Evolutionary conservation across 2,888 invertebrate genomes (phyloP).

Genomic region (Luperina testacea): DNA sequence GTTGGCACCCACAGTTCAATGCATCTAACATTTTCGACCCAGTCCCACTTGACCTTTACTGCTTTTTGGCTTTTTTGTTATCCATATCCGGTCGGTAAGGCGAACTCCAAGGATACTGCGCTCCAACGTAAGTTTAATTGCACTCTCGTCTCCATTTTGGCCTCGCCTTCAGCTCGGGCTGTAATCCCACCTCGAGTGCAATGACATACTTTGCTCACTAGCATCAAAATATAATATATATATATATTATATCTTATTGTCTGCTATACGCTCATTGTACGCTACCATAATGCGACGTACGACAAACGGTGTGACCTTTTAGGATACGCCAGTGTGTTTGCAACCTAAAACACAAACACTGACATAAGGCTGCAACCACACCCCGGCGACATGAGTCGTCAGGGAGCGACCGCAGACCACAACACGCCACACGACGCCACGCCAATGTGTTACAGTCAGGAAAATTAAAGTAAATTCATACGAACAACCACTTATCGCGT

Average conservation of each 20-base stretch:
- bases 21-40: neutral
- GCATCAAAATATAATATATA: neutral
- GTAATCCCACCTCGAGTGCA: neutral
- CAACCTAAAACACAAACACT: slow-evolving; percentile 22
- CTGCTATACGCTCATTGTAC: neutral
- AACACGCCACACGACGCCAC: slow-evolving; percentile 17
- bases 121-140: neutral
- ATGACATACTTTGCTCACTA: neutral
- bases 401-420: slow-evolving; percentile 48
- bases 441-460: slow-evolving; percentile 8
- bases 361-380: slow-evolving; percentile 50
- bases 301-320: neutral
- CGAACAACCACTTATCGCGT: neutral
- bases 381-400: slow-evolving; percentile 36
- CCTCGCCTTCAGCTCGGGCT: neutral
- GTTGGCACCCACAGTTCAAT: too few species aligned
- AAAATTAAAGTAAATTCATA: neutral
- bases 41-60: neutral
- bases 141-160: neutral
- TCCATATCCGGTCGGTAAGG: neutral
- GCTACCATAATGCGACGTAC: neutral
- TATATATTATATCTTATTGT: too few species aligned
- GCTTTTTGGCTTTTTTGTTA: neutral
- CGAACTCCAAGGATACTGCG: neutral
- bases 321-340: slow-evolving; percentile 4